These are phyloP conservation scores for Cabera pusaria DNA, from an alignment of 2,888 invertebrate species.

Conservation along the genomic window DNA sequence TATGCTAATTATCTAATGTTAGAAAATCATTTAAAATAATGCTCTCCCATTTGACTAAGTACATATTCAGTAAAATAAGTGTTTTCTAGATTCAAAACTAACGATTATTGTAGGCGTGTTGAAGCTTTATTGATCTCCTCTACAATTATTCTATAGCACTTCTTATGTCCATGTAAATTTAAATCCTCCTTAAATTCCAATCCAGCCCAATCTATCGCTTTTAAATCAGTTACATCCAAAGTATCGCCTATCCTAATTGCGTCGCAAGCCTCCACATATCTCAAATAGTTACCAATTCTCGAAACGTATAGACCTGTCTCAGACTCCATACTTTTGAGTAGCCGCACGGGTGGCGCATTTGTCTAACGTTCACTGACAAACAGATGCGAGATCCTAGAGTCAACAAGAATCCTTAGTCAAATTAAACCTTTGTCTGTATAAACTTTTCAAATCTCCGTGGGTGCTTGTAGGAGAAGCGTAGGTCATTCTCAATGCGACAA, in stretches of 20 bases:
- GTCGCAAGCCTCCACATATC: constrained; percentile 25
- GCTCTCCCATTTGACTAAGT: too few species aligned
- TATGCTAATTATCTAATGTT: too few species aligned
- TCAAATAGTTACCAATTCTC: constrained; percentile 34
- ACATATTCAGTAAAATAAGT: too few species aligned
- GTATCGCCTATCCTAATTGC: constrained; percentile 22
- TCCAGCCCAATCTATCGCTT: too few species aligned
- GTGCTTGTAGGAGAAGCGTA: background rate
- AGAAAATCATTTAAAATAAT: too few species aligned
- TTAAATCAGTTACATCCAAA: constrained; percentile 7
- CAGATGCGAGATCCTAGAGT: constrained; percentile 63
- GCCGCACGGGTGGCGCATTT: constrained; percentile 72
- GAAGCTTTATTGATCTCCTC: too few species aligned
- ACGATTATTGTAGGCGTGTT: background rate
- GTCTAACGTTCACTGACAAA: constrained; percentile 65
- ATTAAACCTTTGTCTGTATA: constrained; percentile 9
- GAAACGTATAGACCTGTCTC: constrained; percentile 45
- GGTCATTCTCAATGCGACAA: constrained; percentile 11
- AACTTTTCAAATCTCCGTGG: background rate
- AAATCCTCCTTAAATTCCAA: too few species aligned
- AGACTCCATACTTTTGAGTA: constrained; percentile 47
- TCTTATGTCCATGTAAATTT: too few species aligned
- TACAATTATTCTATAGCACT: too few species aligned
- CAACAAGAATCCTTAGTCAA: background rate
- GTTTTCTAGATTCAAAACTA: too few species aligned